phyloP scores from a whole-genome alignment of 2,888 invertebrate species.

The Macaria notata region DNA sequence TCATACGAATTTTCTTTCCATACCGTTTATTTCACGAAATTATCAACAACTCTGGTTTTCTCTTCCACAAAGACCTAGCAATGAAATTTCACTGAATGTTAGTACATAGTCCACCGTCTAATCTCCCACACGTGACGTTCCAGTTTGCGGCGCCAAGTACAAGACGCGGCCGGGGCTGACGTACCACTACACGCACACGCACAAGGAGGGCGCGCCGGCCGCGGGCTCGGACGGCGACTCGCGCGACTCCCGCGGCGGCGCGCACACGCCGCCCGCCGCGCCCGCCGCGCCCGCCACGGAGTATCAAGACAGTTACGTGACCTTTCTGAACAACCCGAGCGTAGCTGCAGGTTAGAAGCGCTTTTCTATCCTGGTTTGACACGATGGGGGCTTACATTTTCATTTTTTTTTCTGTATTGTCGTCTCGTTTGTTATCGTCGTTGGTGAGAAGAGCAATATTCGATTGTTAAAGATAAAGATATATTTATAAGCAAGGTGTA shows the following conservation, averaged over 20 bases:
- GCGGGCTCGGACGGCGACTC: constrained; percentile 62
- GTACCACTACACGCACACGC: constrained; percentile 97
- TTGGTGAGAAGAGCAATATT: too few species aligned
- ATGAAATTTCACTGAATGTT: too few species aligned
- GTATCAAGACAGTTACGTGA: constrained; percentile 86
- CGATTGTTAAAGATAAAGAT: too few species aligned
- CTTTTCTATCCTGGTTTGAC: constrained; percentile 22
- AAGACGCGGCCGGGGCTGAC: constrained; percentile 97
- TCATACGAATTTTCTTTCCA: too few species aligned
- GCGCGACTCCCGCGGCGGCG: constrained; percentile 85
- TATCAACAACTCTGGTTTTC: not conserved
- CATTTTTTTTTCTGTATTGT: not conserved
- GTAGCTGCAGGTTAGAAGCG: constrained; percentile 53
- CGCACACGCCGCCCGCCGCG: constrained; percentile 81
- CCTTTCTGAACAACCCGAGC: constrained; percentile 84
- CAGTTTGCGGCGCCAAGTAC: constrained; percentile 98
- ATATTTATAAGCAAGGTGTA: too few species aligned
- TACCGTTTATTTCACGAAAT: not conserved
- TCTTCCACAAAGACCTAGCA: too few species aligned
- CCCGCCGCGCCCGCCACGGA: constrained; percentile 66
- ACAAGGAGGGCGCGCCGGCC: constrained; percentile 79
- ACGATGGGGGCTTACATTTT: constrained; percentile 18
- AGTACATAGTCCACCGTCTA: too few species aligned
- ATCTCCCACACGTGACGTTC: constrained; percentile 22
- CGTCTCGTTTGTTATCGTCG: too few species aligned